Percentiles rank a stretch among this genome's conserved stretches.
phyloP scores from a whole-genome alignment of 2,888 invertebrate genomes.

The Napeogenes inachia region DNA sequence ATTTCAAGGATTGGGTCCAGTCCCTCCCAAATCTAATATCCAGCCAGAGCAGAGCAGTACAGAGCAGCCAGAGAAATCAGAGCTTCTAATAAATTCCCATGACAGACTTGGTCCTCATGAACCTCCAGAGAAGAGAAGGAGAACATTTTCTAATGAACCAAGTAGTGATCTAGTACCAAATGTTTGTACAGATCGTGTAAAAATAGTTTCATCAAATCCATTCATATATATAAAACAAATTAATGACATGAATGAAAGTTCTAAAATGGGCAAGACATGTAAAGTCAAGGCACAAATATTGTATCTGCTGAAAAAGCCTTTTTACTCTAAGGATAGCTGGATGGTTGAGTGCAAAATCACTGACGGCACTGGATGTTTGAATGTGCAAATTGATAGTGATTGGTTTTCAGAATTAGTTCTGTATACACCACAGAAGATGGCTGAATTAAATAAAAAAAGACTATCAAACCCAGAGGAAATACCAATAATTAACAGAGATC shows the following conservation, averaged over 20 bases:
- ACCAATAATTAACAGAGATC: conserved; percentile 56
- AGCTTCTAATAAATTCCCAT: background rate
- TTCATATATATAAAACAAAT: conserved; percentile 70
- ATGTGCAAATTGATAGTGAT: conserved; percentile 76
- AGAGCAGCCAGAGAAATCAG: too few relatives aligned
- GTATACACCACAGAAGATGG: conserved; percentile 66
- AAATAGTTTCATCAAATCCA: conserved; percentile 44
- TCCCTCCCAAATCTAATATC: background rate
- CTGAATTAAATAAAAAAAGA: conserved; percentile 56
- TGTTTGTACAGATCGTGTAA: background rate
- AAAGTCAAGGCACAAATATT: conserved; percentile 78
- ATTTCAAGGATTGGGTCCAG: background rate
- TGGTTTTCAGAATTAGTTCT: conserved; percentile 74
- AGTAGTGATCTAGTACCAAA: conserved; percentile 8
- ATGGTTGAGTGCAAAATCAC: conserved; percentile 74
- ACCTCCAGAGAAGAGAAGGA: conserved; percentile 18
- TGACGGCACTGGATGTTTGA: conserved; percentile 76
- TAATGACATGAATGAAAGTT: conserved; percentile 46
- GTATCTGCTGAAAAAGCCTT: conserved; percentile 73
- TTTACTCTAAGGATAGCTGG: conserved; percentile 73
- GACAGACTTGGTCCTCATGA: conserved; percentile 10
- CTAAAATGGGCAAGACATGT: conserved; percentile 61
- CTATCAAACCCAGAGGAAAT: conserved; percentile 38
- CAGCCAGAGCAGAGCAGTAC: background rate
- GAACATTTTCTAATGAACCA: conserved; percentile 24